Base-by-base conservation (phyloP, 2,888 invertebrate genomes). In the Masnerella sp. region DNA sequence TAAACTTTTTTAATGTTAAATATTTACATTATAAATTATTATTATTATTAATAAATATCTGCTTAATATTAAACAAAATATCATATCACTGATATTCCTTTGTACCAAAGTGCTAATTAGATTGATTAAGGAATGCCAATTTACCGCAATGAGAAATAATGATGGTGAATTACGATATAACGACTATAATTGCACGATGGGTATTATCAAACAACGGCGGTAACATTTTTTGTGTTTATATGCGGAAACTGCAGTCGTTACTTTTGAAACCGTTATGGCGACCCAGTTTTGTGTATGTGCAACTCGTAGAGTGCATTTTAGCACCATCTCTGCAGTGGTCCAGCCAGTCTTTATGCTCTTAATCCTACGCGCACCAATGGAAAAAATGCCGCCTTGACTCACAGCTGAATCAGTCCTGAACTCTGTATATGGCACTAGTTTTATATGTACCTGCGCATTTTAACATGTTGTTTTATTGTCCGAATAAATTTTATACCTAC, bases 181-280 rank as follows among this genome's bases (percentile, higher is more conserved):
- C 49, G 7, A 34, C 42, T 34, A 25, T 51, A 43, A 51, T 67
- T 51, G 20, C 14, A 9, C 11, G 12, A 32, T 17, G 17, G 15
- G 7, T 17, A 61, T 47, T 11, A 54, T 69, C 18, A 61, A 69
- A 54, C 45, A 47, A 40, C 54, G 47, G 32, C 17, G 54, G 30
- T 42, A 40, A 61, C 25, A 22, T 65, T 65, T 67, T 32, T 61
- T 54, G 54, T 61, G 40, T 61, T 52, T 67, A 61, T 56, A 61
- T 38, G 64, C 52, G 74, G 64, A 74, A 74, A 70, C 43, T 45
- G 22, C 45, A 51, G 49, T 52, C 64, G 36, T 65, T 65, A 68
- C 56, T 76, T 77, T 67, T 68, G 61, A 71, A 67, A 76, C 76
- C 76, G 76, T 76, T 76, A 76, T 71, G 28, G 59, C 52, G 74